A percentile compares a stretch with the other conserved stretches of the same genome.
Evolutionary conservation across 2,888 invertebrate genomes (phyloP).

Genomic region (Mayetiola destructor): DNA sequence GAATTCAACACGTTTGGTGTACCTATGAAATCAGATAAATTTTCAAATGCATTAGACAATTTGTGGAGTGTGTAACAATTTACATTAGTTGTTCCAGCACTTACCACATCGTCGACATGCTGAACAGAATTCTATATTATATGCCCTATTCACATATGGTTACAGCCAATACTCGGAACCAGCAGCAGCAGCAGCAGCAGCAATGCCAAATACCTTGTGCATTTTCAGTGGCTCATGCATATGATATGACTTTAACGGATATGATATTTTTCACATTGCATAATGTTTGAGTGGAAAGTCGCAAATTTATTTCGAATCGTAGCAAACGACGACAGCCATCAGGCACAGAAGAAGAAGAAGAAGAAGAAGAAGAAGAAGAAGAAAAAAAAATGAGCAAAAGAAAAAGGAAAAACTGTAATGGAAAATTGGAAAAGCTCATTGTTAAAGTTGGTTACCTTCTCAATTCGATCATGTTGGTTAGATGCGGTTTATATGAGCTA

Average conservation of each 20-base stretch:
- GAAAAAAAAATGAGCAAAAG: neutral
- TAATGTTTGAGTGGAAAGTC: no score
- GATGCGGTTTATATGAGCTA: neutral
- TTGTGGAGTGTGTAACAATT: constrained; percentile 13
- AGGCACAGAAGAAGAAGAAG: neutral
- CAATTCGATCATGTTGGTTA: neutral
- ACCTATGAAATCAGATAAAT: constrained; percentile 14
- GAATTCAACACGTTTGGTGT: constrained; percentile 13
- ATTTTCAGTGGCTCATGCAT: no score
- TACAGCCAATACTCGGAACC: neutral
- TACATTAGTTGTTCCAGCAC: constrained; percentile 8
- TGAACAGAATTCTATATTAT: neutral
- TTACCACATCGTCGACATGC: constrained; percentile 11
- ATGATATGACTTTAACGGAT: no score
- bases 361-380: neutral
- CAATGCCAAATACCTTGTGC: no score
- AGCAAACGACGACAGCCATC: no score
- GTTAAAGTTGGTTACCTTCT: constrained; percentile 6
- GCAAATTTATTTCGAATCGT: no score
- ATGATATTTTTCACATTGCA: no score
- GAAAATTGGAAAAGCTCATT: neutral
- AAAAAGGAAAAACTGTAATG: neutral
- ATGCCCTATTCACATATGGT: neutral
- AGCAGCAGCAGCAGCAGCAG: neutral
- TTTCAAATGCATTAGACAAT: constrained; percentile 14